Base-by-base conservation (phyloP, 2,113 vertebrate genomes). In the Chelonoidis abingdonii region DNA sequence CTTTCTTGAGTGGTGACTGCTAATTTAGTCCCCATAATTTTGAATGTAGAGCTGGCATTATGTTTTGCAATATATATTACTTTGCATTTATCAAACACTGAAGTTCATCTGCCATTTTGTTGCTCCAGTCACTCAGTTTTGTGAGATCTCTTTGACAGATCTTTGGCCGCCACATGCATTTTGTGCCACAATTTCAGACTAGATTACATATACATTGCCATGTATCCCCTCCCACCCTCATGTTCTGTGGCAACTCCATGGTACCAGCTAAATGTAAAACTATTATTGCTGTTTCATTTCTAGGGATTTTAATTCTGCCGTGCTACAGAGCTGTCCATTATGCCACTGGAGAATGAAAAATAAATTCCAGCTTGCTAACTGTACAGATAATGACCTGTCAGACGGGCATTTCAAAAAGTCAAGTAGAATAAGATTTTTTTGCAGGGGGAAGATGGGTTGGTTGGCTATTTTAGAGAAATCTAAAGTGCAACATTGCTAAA, bases 231-330 rank as follows among this genome's bases (percentile, higher is more conserved):
- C 35, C 19, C 5, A 5, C 17, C n/a, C 65, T 72, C n/a, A 72
- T 38, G 65, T 38, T 80, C 1, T 0, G 19, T 11, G 89, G 31
- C 59, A 82, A n/a, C 19, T 6, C 3, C 11, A 41, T 1, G 5
- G 17, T 62, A 27, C 89, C 19, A 27, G 80, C 92, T 52, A 80
- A 79, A 86, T 10, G 78, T n/a, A 93, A 25, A 25, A 24, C 16
- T 14, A 72, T 21, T 72, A 10, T 81, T 27, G 53, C 62, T 9
- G 14, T 72, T 47, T 85, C 3, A 41, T 24, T 87, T 85, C 81
- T 90, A 57, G 86, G 31, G 31, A 10, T n/a, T 69, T n/a, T 35
- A 69, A 17, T 69, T n/a, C n/a, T 72, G 65, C n/a, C 8, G 38
- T 72, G n/a, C n/a, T 72, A 38, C 5, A 38, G n/a, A 38, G 35